Percentiles rank a stretch among this genome's conserved stretches.
These are phyloP conservation scores for Rhagoletis zephyria DNA, from an alignment of 1,140 invertebrate species.

Conservation along the genomic window DNA sequence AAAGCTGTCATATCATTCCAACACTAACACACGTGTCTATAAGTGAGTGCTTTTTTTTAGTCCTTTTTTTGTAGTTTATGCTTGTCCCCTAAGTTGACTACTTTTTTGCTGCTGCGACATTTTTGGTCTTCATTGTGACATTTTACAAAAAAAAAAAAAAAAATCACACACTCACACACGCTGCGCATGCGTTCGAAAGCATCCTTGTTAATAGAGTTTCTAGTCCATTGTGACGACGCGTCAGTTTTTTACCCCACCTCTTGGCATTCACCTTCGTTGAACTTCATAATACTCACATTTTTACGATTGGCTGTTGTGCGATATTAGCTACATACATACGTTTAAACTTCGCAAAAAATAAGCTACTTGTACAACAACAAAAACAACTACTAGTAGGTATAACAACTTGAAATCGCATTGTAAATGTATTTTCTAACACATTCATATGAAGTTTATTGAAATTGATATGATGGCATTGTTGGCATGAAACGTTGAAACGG, in stretches of 20 bases:
- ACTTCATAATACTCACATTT: conserved; percentile 42
- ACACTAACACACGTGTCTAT: no score
- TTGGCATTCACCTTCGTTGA: conserved; percentile 1
- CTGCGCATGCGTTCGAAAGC: no score
- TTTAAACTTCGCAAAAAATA: conserved; percentile 1
- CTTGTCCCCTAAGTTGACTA: background rate
- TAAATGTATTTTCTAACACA: conserved; percentile 30
- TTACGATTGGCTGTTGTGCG: conserved; percentile 24
- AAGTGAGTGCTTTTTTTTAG: no score
- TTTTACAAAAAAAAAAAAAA: background rate
- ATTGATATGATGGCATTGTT: conserved; percentile 51
- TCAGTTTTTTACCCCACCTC: background rate
- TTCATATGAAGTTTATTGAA: conserved; percentile 49
- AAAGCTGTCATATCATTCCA: background rate
- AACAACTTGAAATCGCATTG: conserved; percentile 7
- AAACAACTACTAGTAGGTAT: background rate
- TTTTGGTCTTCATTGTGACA: conserved; percentile 33
- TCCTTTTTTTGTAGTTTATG: no score
- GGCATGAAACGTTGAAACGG: conserved; percentile 19
- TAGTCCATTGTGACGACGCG: conserved; percentile 14
- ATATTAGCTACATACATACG: background rate
- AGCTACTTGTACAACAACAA: background rate
- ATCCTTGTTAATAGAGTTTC: conserved; percentile 23
- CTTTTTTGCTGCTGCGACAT: conserved; percentile 1
- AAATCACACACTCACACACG: background rate